These are phyloP conservation scores for Therioaphis trifolii DNA, from an alignment of 2,888 invertebrate species.

Conservation along the genomic window DNA sequence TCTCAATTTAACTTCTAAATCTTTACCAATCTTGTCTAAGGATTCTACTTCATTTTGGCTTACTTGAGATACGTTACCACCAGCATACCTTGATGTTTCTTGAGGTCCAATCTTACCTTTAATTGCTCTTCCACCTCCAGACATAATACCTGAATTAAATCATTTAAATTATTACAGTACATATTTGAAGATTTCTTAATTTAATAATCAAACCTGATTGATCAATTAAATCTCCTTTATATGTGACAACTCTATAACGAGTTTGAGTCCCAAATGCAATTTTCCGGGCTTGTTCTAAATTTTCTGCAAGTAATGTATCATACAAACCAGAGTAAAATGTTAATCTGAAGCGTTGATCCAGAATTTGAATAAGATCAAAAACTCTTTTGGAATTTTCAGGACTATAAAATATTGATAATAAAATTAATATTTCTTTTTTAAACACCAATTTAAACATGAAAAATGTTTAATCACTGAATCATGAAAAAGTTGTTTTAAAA, in stretches of 20 bases:
- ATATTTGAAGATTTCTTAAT: background rate
- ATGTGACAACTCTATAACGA: slow-evolving; percentile 86
- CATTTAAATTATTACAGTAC: background rate
- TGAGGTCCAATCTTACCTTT: slow-evolving; percentile 86
- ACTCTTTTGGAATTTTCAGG: slow-evolving; percentile 90
- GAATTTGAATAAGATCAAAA: slow-evolving; percentile 87
- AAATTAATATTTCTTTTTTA: slow-evolving; percentile 72
- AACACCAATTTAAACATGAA: background rate
- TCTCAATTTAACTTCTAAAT: slow-evolving; percentile 68
- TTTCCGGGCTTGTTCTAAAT: slow-evolving; percentile 88
- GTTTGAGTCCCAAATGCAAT: slow-evolving; percentile 80
- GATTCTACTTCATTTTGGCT: slow-evolving; percentile 67
- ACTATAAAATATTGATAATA: slow-evolving; percentile 68
- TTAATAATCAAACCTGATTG: slow-evolving; percentile 74
- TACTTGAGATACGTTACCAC: slow-evolving; percentile 66
- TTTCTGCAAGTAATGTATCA: slow-evolving; percentile 87
- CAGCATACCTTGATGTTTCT: slow-evolving; percentile 70
- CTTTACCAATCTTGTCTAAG: slow-evolving; percentile 72
- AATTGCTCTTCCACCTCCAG: slow-evolving; percentile 79
- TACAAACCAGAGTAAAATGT: slow-evolving; percentile 92
- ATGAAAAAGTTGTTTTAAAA: no score
- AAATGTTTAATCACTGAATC: no score
- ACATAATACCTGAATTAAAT: slow-evolving; percentile 83
- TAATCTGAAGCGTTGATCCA: slow-evolving; percentile 79
- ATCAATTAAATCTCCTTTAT: slow-evolving; percentile 88